These are phyloP conservation scores for Alca torda DNA, from an alignment of 2,797 vertebrate genomes.

Conservation along the genomic window DNA sequence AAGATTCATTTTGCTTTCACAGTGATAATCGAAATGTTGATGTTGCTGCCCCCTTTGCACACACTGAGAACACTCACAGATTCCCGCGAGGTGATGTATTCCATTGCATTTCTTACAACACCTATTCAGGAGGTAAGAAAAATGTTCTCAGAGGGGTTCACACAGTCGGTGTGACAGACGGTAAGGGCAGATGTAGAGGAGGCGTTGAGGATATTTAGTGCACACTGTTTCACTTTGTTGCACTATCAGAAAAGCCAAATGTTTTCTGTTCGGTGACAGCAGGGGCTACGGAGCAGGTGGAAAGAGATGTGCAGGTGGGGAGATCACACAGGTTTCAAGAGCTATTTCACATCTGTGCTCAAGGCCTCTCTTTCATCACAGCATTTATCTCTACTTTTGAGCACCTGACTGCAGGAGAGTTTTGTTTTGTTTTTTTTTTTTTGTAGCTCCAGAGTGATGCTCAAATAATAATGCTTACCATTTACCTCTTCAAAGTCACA, in stretches of 20 bases:
- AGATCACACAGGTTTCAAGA: conserved; percentile 50
- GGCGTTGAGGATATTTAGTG: background rate
- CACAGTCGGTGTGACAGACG: background rate
- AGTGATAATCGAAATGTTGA: background rate
- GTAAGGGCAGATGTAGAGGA: conserved; percentile 4
- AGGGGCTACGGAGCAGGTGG: conserved; percentile 27
- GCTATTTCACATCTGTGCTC: conserved; percentile 35
- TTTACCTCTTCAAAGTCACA: conserved; percentile 12
- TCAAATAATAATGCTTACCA: conserved; percentile 9
- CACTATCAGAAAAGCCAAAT: conserved; percentile 8
- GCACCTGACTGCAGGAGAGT: background rate
- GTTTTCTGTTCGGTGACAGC: background rate
- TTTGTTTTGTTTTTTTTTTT: background rate
- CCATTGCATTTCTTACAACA: background rate
- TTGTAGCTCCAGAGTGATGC: background rate
- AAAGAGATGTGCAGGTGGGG: conserved; percentile 56
- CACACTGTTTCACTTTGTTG: background rate
- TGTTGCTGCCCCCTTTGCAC: background rate
- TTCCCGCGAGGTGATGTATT: background rate
- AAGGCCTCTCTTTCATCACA: conserved; percentile 4
- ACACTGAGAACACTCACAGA: background rate
- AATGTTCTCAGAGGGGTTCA: background rate
- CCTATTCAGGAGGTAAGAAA: background rate
- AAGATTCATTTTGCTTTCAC: background rate
- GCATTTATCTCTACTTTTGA: conserved; percentile 38